Evolutionary conservation across 2,888 invertebrate genomes (phyloP), one percentile per base, ranked within the genome.

Genomic region (Malthinus seriepunctatus): DNA sequence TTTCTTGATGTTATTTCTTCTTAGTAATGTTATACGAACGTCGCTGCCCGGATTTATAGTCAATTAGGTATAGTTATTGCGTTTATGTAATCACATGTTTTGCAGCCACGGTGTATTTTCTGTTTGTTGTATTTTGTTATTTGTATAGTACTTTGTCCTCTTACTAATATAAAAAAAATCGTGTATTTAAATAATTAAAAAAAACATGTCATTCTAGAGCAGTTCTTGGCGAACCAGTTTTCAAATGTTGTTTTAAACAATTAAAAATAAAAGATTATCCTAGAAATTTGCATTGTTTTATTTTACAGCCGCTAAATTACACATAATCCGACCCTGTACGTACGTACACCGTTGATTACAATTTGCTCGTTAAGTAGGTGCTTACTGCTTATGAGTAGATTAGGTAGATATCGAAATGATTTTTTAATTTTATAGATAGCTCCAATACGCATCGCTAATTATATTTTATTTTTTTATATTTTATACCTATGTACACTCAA

Each of bases 181-280:
- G 69, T 63, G 67, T 69, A 66, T 69, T 56, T 63, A 67, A 69
- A 23, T 23, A 23, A 23, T n/a, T 23, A 58, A 42, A 42, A 42
- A n/a, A 42, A 23, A 60, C 64, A 66, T 69, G 67, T 64, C 62
- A 62, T 66, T 69, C 66, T 71, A 71, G 71, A 63, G 66, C 69
- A 67, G 67, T 66, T 68, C 66, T 64, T 66, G 65, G 57, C 66
- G 66, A 68, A 70, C 64, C 65, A 67, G 64, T 71, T 71, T 71
- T 67, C 67, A 71, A 70, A 69, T 69, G 70, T 72, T 72, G 70
- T 71, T 72, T 71, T 71, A 68, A 69, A 71, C 68, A 70, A 69
- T 69, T 70, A 67, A 68, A 63, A 72, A 71, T 67, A 69, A 66
- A 71, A 70, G 67, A 71, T 70, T 71, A 71, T 71, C 69, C 69